Evolutionary conservation across 2,888 invertebrate genomes (phyloP).

Genomic region (Hoplodrina blanda): DNA sequence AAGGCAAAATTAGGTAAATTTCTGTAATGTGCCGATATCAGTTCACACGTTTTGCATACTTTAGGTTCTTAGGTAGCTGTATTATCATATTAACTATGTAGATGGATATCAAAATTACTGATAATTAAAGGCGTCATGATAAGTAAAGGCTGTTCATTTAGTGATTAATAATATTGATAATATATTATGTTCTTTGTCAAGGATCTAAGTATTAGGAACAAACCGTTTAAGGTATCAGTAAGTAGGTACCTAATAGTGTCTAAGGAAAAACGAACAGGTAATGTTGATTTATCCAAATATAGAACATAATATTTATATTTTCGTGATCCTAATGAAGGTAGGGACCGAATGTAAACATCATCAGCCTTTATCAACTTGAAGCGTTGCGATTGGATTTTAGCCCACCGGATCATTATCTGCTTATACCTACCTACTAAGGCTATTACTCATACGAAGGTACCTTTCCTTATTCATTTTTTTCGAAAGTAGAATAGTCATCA

Average conservation of each 20-base stretch:
- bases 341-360: neutral
- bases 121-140: conserved; percentile 31
- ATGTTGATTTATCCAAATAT: neutral
- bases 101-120: conserved; percentile 38
- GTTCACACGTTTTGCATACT: conserved; percentile 20
- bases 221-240: conserved; percentile 1
- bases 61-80: neutral
- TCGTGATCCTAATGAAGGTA: neutral
- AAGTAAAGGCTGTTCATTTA: conserved; percentile 17
- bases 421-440: neutral
- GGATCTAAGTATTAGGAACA: conserved; percentile 9
- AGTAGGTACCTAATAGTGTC: neutral
- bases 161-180: conserved; percentile 25
- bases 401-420: neutral
- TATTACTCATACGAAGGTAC: conserved; percentile 1
- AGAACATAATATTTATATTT: neutral
- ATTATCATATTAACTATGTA: conserved; percentile 16
- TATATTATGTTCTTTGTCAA: conserved; percentile 20
- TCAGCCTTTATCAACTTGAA: conserved; percentile 1
- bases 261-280: conserved; percentile 1
- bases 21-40: neutral
- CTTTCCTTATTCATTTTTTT: conserved; percentile 7
- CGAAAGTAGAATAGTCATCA: neutral
- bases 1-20: neutral
- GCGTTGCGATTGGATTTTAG: conserved; percentile 14